Conservation (phyloP, 2,797 vertebrate species). For the Argya squamiceps region DNA sequence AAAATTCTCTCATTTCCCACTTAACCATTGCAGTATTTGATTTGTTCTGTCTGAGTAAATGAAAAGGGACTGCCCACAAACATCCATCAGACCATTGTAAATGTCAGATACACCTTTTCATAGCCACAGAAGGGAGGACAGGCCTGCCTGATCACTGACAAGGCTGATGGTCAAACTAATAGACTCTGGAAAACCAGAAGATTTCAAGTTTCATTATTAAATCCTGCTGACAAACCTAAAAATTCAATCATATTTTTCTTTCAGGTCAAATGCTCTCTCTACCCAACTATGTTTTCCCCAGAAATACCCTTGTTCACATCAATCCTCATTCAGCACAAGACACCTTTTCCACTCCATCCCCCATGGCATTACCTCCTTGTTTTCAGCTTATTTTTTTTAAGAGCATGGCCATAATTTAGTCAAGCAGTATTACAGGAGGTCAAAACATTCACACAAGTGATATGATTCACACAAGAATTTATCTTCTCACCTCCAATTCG, state of each 20-base stretch:
- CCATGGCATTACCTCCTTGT: background rate
- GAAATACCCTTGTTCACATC: background rate
- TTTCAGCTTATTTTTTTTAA: background rate
- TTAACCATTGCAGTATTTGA: background rate
- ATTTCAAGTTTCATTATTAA: background rate
- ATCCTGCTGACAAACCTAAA: background rate
- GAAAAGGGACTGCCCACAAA: background rate
- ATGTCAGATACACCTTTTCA: background rate
- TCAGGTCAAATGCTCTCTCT: background rate
- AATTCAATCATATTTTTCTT: background rate
- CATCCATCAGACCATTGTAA: background rate
- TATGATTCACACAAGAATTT: background rate
- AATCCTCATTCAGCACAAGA: background rate
- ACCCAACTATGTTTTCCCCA: background rate
- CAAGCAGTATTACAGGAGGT: background rate
- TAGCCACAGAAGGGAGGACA: background rate
- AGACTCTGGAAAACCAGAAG: background rate
- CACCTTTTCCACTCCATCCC: background rate
- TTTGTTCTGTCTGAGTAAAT: background rate
- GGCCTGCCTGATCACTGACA: background rate
- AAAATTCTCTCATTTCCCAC: background rate
- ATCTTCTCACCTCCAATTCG: background rate
- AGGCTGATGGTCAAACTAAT: background rate
- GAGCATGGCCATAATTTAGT: background rate
- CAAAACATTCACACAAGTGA: background rate